Evolutionary conservation across 1,140 invertebrate species (phyloP).

Genomic region (Anastrepha obliqua): DNA sequence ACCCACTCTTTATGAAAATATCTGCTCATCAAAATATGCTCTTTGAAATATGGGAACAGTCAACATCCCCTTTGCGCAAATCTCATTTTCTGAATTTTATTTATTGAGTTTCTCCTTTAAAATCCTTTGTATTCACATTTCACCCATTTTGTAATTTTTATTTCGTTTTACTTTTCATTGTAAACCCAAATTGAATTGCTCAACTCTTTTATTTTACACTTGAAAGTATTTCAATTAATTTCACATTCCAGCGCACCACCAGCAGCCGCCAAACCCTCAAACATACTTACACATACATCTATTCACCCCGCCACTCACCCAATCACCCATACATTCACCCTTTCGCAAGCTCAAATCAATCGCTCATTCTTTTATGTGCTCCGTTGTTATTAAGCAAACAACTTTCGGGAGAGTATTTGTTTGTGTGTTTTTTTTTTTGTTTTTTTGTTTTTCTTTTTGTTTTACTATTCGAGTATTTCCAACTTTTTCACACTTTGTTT

Average conservation of each 20-base stretch:
- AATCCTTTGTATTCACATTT: constrained; percentile 31
- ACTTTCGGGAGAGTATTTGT: not conserved
- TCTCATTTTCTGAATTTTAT: not conserved
- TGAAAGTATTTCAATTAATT: constrained; percentile 52
- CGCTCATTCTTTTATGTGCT: constrained; percentile 9
- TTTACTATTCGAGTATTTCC: not conserved
- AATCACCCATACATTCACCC: not conserved
- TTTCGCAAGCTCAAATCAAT: not conserved
- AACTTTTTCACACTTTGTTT: not conserved
- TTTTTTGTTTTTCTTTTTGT: not conserved
- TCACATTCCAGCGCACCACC: constrained; percentile 36
- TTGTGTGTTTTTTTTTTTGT: not conserved
- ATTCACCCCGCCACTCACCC: not conserved
- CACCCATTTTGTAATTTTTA: not conserved
- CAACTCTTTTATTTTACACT: constrained; percentile 38
- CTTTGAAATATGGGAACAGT: not conserved
- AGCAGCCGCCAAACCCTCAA: not conserved
- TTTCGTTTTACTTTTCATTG: constrained; percentile 17
- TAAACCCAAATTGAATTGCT: constrained; percentile 46
- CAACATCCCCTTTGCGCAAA: not conserved
- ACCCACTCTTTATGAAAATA: too few relatives aligned
- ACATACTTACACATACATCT: too few relatives aligned
- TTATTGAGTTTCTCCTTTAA: not conserved
- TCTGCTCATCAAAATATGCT: too few relatives aligned
- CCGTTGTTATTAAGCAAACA: constrained; percentile 36